Evolutionary conservation across 30 jellyfish, hydroid and myxozoan genomes (phyloP), one percentile per base, ranked within the genome.

Genomic region (Aurelia aurita): DNA sequence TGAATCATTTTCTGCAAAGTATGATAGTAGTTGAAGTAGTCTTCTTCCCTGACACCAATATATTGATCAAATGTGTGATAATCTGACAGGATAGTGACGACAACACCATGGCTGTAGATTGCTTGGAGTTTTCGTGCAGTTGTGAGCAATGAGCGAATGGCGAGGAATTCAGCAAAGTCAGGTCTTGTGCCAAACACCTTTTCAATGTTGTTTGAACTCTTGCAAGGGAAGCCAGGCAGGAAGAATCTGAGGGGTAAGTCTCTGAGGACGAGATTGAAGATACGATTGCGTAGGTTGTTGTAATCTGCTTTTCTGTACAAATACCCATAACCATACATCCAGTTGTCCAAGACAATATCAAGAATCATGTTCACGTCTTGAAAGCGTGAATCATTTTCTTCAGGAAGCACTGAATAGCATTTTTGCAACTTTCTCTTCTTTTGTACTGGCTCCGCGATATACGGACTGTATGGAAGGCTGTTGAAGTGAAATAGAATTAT

Each of bases 21-120:
- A 19, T 44, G 51, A 32, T 84, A 87, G 74, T 84, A 84, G 15
- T 25, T 57, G 0, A 58, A 39, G 81, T 84, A 84, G 2, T 62
- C 27, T 23, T 84, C 93, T 71, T 84, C 93, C 2, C 18, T n/a
- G 28, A 84, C 93, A 20, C 82, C 82, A 23, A 84, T 61, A 72
- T 84, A 84, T 51, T 84, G 74, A 59, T 84, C 93, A 58, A 84
- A 84, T 0, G 93, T 84, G 65, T 84, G 93, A 53, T 70, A 84
- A 46, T 84, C 93, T 19, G 93, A 84, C 46, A 84, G 57, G 49
- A 84, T 84, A 12, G 67, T 65, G 20, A 84, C 23, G 19, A 21
- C 51, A 29, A 66, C 93, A 15, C 93, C 93, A 61, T n/a, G 43
- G 10, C 54, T n/a, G 34, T 84, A 84, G 63, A 84, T 21, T 16